phyloP scores from a whole-genome alignment of 2,113 vertebrate genomes.

The Nanorana parkeri region DNA sequence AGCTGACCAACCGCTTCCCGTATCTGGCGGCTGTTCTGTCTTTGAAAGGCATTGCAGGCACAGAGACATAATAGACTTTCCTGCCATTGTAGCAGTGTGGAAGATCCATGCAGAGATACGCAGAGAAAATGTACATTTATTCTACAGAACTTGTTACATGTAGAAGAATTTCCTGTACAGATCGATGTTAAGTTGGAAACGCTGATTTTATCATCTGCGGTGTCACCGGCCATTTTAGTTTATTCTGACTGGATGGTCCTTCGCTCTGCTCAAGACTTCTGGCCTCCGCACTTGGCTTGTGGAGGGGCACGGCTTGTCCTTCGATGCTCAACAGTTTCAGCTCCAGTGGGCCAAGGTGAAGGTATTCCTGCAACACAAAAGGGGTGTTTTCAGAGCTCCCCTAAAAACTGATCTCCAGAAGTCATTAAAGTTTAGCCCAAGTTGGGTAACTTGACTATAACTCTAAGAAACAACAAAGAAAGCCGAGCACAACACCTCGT shows the following conservation, averaged over 20 bases:
- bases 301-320: conserved; percentile 71
- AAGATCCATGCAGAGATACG: background rate
- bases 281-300: conserved; percentile 54
- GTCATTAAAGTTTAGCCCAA: too few relatives aligned
- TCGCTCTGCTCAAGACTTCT: conserved; percentile 56
- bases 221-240: conserved; percentile 64
- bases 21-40: background rate
- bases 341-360: conserved; percentile 70
- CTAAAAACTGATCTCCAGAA: too few relatives aligned
- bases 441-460: too few relatives aligned
- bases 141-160: background rate
- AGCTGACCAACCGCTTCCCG: background rate
- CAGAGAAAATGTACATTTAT: background rate
- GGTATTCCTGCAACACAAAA: conserved; percentile 62
- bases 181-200: conserved; percentile 38
- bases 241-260: background rate
- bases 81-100: background rate
- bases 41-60: background rate
- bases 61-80: background rate
- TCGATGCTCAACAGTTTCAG: conserved; percentile 69
- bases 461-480: too few relatives aligned
- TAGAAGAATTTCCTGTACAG: background rate
- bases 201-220: conserved; percentile 69
- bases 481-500: too few relatives aligned
- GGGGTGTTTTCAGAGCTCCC: too few relatives aligned